Base-by-base conservation (phyloP, 2,113 vertebrate species). In the Zosterops borbonicus region DNA sequence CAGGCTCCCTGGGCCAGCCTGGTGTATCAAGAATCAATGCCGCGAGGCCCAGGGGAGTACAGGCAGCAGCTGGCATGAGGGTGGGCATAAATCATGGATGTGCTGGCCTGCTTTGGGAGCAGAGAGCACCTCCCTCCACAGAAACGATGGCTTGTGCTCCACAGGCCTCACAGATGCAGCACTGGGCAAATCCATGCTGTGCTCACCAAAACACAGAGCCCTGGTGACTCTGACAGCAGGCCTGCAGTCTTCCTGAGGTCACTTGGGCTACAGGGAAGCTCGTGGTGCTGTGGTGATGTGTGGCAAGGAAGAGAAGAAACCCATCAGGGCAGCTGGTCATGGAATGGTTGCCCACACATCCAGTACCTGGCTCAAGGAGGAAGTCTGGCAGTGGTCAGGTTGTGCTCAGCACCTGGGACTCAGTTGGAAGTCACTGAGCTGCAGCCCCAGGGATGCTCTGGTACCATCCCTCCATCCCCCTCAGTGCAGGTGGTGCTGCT, bases 121-220 rank as follows among this genome's bases (percentile, higher is more conserved):
- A 64, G n/a, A 52, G 62, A 58, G n/a, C 52, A 50, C 22, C 39
- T 77, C 59, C 44, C 2, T 2, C 25, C 46, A 19, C 35, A 60
- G 69, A 60, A 59, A 64, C 1, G 3, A 78, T 5, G 46, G 46
- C 52, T 50, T 53, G 76, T 75, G n/a, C 52, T 90, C 39, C 63
- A 24, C 20, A 70, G 42, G 28, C 27, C 46, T 44, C 42, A 39
- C 19, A 65, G 50, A 59, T 74, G 59, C 39, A 27, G 12, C 9
- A 37, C 39, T 1, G 3, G 37, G 27, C 52, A 78, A n/a, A 27
- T 0, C 14, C 52, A n/a, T 0, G 0, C 56, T 3, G 4, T 9
- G 42, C 42, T 31, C 2, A 19, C 31, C 46, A 4, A 62, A 83
- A 37, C 25, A 42, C 42, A 42, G 42, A 0, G 0, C 20, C 47